Evolutionary conservation across 2,888 invertebrate genomes (phyloP), one percentile per base, ranked within the genome.

Genomic region (Ypsolopha sequella): DNA sequence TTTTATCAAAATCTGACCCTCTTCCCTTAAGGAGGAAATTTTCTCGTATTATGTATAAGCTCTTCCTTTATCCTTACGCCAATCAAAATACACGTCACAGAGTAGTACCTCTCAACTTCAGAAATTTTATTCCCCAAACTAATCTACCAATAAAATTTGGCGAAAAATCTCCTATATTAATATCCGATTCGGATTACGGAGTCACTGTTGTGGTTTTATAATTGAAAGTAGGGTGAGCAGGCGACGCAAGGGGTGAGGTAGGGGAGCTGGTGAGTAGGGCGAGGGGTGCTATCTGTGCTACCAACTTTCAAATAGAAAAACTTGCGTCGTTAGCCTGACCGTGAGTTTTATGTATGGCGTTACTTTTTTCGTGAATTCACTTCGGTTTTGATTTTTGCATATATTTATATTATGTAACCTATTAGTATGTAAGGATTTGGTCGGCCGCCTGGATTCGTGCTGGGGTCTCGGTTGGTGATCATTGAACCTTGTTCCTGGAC

Each of bases 281-380:
- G 13, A 13, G 14, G 13, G 36, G 47, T 52, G 55, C 53, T 61
- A 62, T 59, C 61, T 62, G 63, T 60, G 58, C 61, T 55, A 53
- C 51, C 56, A 65, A 65, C 56, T 67, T 65, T 64, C 64, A 69
- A 72, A 74, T 73, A 74, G 73, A 74, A 74, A 76, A 77, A 76
- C 68, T 76, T 76, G 59, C 55, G 59, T 69, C 72, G 65, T 76
- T 76, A 72, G 63, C 61, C 60, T 61, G 66, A 63, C 68, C 67
- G 60, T 60, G 56, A 56, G 54, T 58, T 60, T 60, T 56, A 53
- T 52, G 47, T 50, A 49, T 51, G 33, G 35, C 41, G 36, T 41
- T 33, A 45, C 9, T n/a, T 44, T 44, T 8, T 33, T 11, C 39
- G 11, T 11, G n/a, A 6, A 38, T 38, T 6, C n/a, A 10, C 9